Evolutionary conservation across 2,888 invertebrate genomes (phyloP).

Genomic region (Himalopsyche anomala): DNA sequence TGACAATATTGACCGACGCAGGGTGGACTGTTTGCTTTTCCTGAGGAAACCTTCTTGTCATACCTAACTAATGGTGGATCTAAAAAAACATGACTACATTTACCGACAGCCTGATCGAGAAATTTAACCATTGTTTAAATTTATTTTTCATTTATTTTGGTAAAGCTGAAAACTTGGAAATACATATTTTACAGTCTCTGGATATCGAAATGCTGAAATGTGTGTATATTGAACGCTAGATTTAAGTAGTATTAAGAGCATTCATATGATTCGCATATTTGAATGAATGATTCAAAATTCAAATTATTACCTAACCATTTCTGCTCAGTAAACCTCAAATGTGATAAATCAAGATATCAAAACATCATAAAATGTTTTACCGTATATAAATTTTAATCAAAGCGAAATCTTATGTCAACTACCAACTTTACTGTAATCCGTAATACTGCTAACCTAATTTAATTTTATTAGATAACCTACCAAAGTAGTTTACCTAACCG

Average conservation of each 20-base stretch:
- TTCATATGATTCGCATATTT: too few relatives aligned
- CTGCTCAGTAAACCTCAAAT: neutral
- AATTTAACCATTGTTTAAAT: neutral
- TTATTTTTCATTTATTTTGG: too few relatives aligned
- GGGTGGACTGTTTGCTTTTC: conserved; percentile 43
- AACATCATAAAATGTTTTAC: neutral
- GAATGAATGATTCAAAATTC: too few relatives aligned
- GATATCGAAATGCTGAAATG: too few relatives aligned
- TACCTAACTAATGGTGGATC: conserved; percentile 22
- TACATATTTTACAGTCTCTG: too few relatives aligned
- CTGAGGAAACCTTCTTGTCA: neutral
- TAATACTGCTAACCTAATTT: conserved; percentile 12
- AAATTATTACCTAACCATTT: too few relatives aligned
- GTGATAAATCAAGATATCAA: neutral
- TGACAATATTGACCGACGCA: conserved; percentile 58
- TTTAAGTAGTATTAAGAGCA: too few relatives aligned
- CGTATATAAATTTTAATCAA: conserved; percentile 27
- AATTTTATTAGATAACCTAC: conserved; percentile 26
- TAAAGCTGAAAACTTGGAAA: too few relatives aligned
- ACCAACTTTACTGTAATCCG: conserved; percentile 1
- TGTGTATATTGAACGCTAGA: too few relatives aligned
- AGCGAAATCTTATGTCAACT: conserved; percentile 26
- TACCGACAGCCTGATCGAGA: neutral
- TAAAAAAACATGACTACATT: neutral
- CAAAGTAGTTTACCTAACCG: conserved; percentile 1